Evolutionary conservation across 2,888 invertebrate genomes (phyloP), one percentile per base, ranked within the genome.

Genomic region (Diadromus collaris): DNA sequence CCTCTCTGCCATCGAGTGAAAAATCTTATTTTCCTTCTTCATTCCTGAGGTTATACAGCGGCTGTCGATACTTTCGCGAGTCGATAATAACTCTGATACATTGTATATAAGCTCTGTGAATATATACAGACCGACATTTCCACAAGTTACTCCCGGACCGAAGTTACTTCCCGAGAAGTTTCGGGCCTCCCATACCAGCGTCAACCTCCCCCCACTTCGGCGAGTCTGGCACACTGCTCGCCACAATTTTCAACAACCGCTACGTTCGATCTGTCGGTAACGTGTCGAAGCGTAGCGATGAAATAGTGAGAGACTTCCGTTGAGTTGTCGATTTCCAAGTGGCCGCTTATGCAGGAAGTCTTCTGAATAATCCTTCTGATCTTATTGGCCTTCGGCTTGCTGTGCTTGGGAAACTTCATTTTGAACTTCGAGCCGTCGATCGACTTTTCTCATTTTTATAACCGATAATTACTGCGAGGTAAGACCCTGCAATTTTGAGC

Each of bases 11-110:
- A 29, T 54, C 21, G 38, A 67, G 60, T 48, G 74, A 71, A 73
- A 64, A 73, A 73, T 65, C 69, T 70, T 67, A 73, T 73, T 73
- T 60, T 54, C 38, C 38, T 38, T 38, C 70, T 65, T 76, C 61
- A 54, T 63, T 71, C 56, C 16, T 56, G 32, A 38, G 32, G 10
- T 19, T 41, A 44, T 44, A 51, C 56, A 10, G 29, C 24, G 16
- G 46, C 60, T 60, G 44, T 48, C 65, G 41, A 54, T 69, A 64
- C 27, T 41, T 65, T 34, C 34, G 27, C 51, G 4, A 21, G 29
- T 51, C 69, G 38, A 73, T 72, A 68, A 72, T 68, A 72, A 77
- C 68, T 61, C 27, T 54, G 46, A 41, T 54, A 54, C 54, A 29
- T 46, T 9, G 13, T 34, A 21, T 48, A 61, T 21, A 51, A 6